These are phyloP conservation scores for Pteronura brasiliensis DNA, from an alignment of 2,113 vertebrate species.

Conservation along the genomic window DNA sequence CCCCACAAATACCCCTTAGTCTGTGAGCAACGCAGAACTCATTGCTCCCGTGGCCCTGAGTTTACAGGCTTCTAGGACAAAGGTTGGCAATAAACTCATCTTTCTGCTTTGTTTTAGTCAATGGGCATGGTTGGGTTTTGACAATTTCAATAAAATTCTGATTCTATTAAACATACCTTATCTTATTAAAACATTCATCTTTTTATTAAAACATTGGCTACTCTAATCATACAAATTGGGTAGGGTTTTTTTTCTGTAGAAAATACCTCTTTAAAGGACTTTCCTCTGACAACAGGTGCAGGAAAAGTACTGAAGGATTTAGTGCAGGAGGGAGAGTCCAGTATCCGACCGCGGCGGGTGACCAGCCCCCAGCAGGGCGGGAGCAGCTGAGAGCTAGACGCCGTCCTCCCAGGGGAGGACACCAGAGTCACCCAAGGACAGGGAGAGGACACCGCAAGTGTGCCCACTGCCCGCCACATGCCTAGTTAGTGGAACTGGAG, in stretches of 20 bases:
- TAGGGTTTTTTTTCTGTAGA: background rate
- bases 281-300: background rate
- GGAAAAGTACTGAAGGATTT: rapidly evolving
- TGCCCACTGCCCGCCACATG: rapidly evolving
- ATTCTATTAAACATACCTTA: background rate
- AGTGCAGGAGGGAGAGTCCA: background rate
- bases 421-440: background rate
- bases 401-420: background rate
- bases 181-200: background rate
- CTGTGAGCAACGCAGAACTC: background rate
- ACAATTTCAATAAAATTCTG: background rate
- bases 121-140: background rate
- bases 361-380: background rate
- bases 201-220: background rate
- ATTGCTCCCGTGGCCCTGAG: background rate
- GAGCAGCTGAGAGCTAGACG: background rate
- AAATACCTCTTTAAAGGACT: background rate
- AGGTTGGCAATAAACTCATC: background rate
- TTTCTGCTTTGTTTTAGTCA: background rate
- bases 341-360: rapidly evolving
- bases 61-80: background rate
- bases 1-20: background rate
- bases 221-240: background rate
- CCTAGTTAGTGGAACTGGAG: background rate
- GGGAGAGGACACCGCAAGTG: rapidly evolving